Percentiles rank a stretch among this genome's conserved stretches.
Conservation (phyloP, 1,140 invertebrate genomes). For the Neomicropteryx cornuta region DNA sequence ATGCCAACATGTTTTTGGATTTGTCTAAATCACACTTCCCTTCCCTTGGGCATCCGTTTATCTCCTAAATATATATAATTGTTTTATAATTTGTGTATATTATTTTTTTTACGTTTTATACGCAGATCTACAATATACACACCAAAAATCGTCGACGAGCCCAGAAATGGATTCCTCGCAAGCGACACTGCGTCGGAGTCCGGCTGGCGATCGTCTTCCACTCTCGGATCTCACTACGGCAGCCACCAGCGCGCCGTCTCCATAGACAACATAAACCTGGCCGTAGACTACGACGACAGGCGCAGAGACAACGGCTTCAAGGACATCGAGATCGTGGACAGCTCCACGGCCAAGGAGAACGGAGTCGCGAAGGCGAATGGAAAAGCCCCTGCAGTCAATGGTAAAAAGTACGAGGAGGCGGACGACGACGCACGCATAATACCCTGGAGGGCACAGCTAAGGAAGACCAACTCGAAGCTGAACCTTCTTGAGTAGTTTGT, state of each 20-base stretch:
- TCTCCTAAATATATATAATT: too few relatives aligned
- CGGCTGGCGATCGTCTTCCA: conserved; percentile 42
- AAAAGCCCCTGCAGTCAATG: conserved; percentile 23
- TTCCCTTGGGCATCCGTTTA: too few relatives aligned
- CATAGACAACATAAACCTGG: conserved; percentile 45
- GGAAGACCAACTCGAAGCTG: conserved; percentile 78
- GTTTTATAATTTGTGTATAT: too few relatives aligned
- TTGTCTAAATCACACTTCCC: too few relatives aligned
- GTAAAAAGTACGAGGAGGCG: conserved; percentile 34
- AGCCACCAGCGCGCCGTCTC: conserved; percentile 38
- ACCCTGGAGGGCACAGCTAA: conserved; percentile 75
- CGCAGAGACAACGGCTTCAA: conserved; percentile 23
- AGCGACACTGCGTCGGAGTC: conserved; percentile 31
- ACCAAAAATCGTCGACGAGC: conserved; percentile 49
- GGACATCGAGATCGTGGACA: conserved; percentile 31
- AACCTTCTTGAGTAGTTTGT: conserved; percentile 59
- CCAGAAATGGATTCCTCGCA: conserved; percentile 24
- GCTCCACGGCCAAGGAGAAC: conserved; percentile 17
- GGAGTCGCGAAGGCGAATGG: conserved; percentile 16
- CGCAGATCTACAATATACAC: conserved; percentile 51
- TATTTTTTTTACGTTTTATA: too few relatives aligned
- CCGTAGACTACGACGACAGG: conserved; percentile 28
- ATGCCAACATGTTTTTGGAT: too few relatives aligned
- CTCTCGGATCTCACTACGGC: conserved; percentile 17
- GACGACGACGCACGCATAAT: conserved; percentile 62